These are phyloP conservation scores for Noctua fimbriata DNA, from an alignment of 2,888 invertebrate species.

Conservation along the genomic window DNA sequence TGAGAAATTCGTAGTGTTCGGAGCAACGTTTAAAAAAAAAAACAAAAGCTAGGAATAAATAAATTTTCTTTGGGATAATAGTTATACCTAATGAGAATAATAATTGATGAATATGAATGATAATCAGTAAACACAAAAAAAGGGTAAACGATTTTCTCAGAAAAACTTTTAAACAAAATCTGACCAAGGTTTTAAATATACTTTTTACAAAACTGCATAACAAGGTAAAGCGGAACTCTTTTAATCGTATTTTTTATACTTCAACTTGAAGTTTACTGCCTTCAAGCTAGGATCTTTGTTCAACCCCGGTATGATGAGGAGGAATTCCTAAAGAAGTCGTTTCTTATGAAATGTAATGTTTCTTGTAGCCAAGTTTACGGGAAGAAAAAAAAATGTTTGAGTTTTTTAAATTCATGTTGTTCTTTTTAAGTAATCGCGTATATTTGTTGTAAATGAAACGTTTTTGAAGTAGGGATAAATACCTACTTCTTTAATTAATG, in stretches of 20 bases:
- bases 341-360: slow-evolving; percentile 58
- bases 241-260: slow-evolving; percentile 55
- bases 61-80: background rate
- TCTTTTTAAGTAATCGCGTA: slow-evolving; percentile 6
- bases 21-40: no score
- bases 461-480: background rate
- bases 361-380: slow-evolving; percentile 40
- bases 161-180: background rate
- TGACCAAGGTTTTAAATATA: slow-evolving; percentile 8
- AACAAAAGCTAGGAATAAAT: background rate
- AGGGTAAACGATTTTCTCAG: background rate
- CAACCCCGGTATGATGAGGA: slow-evolving; percentile 36
- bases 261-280: slow-evolving; percentile 51
- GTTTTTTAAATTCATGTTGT: slow-evolving; percentile 25
- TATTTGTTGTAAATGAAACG: slow-evolving; percentile 3
- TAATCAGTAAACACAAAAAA: background rate
- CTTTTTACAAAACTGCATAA: slow-evolving; percentile 26
- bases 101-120: background rate
- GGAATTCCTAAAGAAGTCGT: slow-evolving; percentile 49
- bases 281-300: slow-evolving; percentile 52
- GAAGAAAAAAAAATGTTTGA: slow-evolving; percentile 26
- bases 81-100: background rate
- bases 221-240: slow-evolving; percentile 40
- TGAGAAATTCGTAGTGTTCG: no score
- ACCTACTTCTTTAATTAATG: background rate